Base-by-base conservation (phyloP, 2,888 invertebrate species). In the Odontocerum albicorne region DNA sequence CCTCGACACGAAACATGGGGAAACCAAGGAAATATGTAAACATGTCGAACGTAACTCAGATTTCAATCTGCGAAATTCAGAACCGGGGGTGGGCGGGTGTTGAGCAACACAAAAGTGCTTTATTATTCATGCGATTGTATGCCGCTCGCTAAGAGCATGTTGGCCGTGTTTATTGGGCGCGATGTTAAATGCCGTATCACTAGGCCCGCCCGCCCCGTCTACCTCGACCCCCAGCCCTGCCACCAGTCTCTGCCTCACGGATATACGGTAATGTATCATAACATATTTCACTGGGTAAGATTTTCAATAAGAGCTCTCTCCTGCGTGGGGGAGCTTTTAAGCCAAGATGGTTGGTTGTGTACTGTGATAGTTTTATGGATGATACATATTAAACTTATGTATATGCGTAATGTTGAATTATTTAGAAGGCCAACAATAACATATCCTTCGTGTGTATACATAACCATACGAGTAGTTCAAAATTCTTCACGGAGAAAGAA, bases 1-100 rank as follows among this genome's bases (percentile, higher is more conserved):
- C 7, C 33, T 21, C 17, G 47, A 42, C 16, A 38, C 13, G 47
- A 38, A 46, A 43, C 32, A 17, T 16, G 47, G 49, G 53, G 32
- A 46, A 54, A 53, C 57, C 44, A 13, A 56, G 57, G 58, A 63
- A 60, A 54, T 60, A 60, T 60, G 62, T 60, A 63, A 63, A 63
- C 62, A 63, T 63, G 62, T 63, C 62, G 62, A 62, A 60, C 62
- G 61, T 62, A 62, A 62, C 60, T 62, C 62, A 62, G 62, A 62
- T 62, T 62, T 61, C 62, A 61, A 61, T 62, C 61, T 60, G 59
- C 57, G 56, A 55, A 50, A 51, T 49, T 32, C 36, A 19, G 49
- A 39, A 27, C 31, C 32, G 43, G 55, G 55, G 35, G 46, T 55
- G 32, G 36, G 49, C 46, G 47, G 42, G 45, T 55, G 55, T 44